Percentiles rank a stretch among this genome's conserved stretches.
These are phyloP conservation scores for Siniperca chuatsi DNA, from an alignment of 2,113 vertebrate species.

Conservation along the genomic window DNA sequence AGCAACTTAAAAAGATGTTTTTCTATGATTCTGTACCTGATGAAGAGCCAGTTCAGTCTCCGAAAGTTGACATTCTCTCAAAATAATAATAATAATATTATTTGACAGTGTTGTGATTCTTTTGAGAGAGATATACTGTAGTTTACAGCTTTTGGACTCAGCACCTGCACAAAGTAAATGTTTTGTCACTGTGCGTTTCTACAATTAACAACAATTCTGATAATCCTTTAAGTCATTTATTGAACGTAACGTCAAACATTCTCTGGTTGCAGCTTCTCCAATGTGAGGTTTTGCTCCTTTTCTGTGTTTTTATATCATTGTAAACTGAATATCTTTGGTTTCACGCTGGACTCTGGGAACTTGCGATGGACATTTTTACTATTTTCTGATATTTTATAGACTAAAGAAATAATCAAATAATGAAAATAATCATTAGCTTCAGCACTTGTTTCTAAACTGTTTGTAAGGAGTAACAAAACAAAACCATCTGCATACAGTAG, in stretches of 20 bases:
- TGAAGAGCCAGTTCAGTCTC: not conserved
- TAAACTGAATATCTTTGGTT: not conserved
- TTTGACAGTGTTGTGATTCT: not conserved
- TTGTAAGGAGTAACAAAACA: constrained; percentile 29
- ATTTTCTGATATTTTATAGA: not conserved
- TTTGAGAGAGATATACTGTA: not conserved
- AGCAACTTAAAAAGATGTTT: not conserved
- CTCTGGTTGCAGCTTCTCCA: not conserved
- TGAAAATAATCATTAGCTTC: not conserved
- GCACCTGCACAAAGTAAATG: not conserved
- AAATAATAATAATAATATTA: not conserved
- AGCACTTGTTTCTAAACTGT: not conserved
- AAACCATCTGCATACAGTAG: constrained; percentile 24
- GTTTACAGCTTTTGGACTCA: not conserved
- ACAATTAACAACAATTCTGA: not conserved
- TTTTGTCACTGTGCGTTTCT: not conserved
- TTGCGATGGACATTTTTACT: not conserved
- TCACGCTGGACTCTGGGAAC: not conserved
- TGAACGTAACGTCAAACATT: not conserved
- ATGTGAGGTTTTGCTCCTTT: not conserved
- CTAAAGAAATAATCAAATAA: not conserved
- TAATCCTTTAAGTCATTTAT: not conserved
- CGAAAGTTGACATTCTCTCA: not conserved
- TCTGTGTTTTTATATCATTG: not conserved
- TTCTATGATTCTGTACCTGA: not conserved